phyloP scores from a whole-genome alignment of 2,888 invertebrate species.

The Trissoscelio sp. region DNA sequence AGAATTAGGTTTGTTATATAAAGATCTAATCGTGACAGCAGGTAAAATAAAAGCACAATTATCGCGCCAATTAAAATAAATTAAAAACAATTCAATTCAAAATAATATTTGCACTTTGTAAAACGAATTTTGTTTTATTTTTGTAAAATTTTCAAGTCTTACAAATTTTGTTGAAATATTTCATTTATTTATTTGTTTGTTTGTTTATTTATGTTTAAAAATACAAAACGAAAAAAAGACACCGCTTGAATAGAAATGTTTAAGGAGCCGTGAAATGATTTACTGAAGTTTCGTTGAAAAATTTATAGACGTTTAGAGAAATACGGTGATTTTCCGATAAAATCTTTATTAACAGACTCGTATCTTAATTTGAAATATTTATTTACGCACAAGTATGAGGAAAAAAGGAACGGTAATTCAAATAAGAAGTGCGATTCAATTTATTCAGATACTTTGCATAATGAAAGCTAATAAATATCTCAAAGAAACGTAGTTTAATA shows the following conservation, averaged over 20 bases:
- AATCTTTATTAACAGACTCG: constrained; percentile 18
- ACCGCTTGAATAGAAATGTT: neutral
- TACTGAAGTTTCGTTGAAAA: neutral
- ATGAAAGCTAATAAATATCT: constrained; percentile 53
- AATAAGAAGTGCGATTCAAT: constrained; percentile 15
- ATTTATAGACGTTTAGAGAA: constrained; percentile 6
- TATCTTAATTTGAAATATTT: constrained; percentile 32
- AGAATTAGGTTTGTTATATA: constrained; percentile 14
- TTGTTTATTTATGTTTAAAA: too few species aligned
- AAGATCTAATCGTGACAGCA: constrained; percentile 7
- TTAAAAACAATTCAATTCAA: too few species aligned
- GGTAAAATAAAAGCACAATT: neutral
- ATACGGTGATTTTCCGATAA: neutral
- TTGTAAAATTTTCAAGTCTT: too few species aligned
- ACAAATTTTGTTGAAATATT: too few species aligned
- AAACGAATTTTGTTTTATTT: too few species aligned
- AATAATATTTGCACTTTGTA: too few species aligned
- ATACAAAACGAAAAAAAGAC: neutral
- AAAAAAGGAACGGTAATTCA: constrained; percentile 26
- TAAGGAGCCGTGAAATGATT: constrained; percentile 12
- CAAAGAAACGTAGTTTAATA: too few species aligned
- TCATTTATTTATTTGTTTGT: too few species aligned
- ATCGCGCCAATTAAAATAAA: too few species aligned
- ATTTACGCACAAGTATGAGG: neutral
- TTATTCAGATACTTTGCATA: constrained; percentile 39